Evolutionary conservation across 2,113 vertebrate genomes (phyloP), one percentile per base, ranked within the genome.

Genomic region (Suncus etruscus): DNA sequence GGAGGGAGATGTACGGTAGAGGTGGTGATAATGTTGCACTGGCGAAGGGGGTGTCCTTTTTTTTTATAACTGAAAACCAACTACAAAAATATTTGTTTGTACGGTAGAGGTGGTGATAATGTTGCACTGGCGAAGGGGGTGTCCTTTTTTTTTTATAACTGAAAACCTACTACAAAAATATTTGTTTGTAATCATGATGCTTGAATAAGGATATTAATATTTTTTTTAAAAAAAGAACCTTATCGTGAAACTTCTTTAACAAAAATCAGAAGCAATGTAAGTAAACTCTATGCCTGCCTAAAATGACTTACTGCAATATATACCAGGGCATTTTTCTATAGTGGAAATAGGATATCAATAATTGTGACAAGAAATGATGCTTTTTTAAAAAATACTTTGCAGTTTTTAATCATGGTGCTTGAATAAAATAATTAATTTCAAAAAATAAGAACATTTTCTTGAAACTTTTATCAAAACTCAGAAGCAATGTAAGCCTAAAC

Each of bases 221-320:
- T n/a, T 87, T 93, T 96, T 86, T 69, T 91, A 84, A 94, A 63
- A 65, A 61, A 96, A 92, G 84, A 54, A 11, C 18, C 96, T 95
- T 92, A 91, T 11, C 3, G 58, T 83, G 39, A 74, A 89, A n/a
- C 39, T 70, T 73, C 77, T 93, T 87, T 76, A 95, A 79, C 29
- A 31, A 63, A 39, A 91, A 75, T 51, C 4, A 73, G 25, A 92
- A 93, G 50, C n/a, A 6, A 15, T 48, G 48, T 4, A 39, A 32
- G 82, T 88, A 1, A 88, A 86, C 72, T 86, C 45, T 69, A 24
- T 2, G 69, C 4, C 32, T 51, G 87, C 90, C 29, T 39, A 88
- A n/a, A 31, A 91, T 1, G 32, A 22, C 70, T 29, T 31, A n/a
- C 66, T 27, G 31, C 18, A 61, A 16, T 61, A 61, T 3, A 20